Conservation (phyloP, 2,113 vertebrate genomes). For the Melanerpes formicivorus region DNA sequence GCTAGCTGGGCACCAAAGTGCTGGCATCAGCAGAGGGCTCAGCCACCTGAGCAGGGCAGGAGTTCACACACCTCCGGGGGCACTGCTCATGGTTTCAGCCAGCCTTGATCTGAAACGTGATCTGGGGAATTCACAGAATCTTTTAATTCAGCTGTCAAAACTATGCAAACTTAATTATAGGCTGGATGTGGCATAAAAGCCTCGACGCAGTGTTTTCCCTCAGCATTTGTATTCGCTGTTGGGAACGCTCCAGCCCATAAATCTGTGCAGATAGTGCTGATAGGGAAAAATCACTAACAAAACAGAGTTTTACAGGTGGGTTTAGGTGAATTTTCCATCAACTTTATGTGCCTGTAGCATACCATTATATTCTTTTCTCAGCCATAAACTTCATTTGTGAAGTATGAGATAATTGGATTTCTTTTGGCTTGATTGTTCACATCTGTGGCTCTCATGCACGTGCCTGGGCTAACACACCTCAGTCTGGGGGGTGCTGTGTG, state of each 20-base stretch:
- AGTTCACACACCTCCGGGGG: neutral
- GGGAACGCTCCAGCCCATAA: neutral
- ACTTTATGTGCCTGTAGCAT: neutral
- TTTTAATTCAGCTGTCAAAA: conserved; percentile 42
- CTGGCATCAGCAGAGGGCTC: neutral
- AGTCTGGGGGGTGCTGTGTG: accelerated
- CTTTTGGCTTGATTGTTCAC: neutral
- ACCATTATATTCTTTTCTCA: neutral
- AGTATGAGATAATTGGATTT: neutral
- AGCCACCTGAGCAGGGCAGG: neutral
- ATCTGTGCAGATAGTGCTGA: neutral
- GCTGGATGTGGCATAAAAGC: neutral
- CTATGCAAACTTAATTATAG: conserved; percentile 18
- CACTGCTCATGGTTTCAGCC: neutral
- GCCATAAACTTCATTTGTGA: neutral
- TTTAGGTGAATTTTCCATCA: conserved; percentile 34
- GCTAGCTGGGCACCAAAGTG: accelerated
- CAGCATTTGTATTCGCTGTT: conserved; percentile 12
- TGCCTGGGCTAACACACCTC: accelerated
- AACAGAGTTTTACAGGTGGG: conserved; percentile 6
- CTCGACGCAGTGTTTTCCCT: neutral
- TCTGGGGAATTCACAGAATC: conserved; percentile 1
- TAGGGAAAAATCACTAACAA: neutral
- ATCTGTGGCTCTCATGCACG: accelerated
- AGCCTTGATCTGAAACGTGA: accelerated